These are phyloP conservation scores for Karalla daura DNA, from an alignment of 2,797 vertebrate genomes.

Conservation along the genomic window DNA sequence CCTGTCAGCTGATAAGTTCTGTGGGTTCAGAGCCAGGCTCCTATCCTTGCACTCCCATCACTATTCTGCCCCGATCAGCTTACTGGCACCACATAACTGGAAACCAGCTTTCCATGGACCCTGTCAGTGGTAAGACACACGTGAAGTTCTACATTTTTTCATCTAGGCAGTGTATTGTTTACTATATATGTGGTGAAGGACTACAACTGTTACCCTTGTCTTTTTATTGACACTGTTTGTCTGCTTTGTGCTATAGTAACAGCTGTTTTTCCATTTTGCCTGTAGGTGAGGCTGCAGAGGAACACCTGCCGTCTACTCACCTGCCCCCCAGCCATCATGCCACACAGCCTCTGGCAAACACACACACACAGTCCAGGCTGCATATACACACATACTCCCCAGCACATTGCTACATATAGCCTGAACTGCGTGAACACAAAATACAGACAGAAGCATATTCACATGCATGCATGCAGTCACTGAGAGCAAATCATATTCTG, in stretches of 20 bases:
- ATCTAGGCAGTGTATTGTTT: neutral
- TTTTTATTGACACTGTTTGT: neutral
- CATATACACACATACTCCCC: conserved; percentile 65
- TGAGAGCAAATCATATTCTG: conserved; percentile 8
- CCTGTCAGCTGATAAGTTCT: conserved; percentile 84
- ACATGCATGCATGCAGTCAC: conserved; percentile 37
- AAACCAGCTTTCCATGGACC: conserved; percentile 86
- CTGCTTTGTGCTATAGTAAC: neutral
- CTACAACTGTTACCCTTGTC: neutral
- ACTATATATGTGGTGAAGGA: neutral
- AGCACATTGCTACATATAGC: conserved; percentile 75
- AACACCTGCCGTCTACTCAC: conserved; percentile 85
- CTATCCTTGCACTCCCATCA: conserved; percentile 92
- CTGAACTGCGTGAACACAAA: conserved; percentile 74
- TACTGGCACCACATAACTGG: conserved; percentile 98
- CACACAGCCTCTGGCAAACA: conserved; percentile 65
- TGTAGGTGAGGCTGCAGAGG: conserved; percentile 86
- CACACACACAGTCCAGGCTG: conserved; percentile 71
- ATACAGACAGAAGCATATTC: conserved; percentile 12
- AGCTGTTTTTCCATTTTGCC: conserved; percentile 29
- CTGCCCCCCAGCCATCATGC: conserved; percentile 65
- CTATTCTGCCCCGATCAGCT: conserved; percentile 94
- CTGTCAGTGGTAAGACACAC: conserved; percentile 78
- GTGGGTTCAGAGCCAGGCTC: conserved; percentile 89
- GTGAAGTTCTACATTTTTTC: neutral